Evolutionary conservation across 1,140 invertebrate genomes (phyloP), one percentile per base, ranked within the genome.

Genomic region (Macrobrachium nipponense): DNA sequence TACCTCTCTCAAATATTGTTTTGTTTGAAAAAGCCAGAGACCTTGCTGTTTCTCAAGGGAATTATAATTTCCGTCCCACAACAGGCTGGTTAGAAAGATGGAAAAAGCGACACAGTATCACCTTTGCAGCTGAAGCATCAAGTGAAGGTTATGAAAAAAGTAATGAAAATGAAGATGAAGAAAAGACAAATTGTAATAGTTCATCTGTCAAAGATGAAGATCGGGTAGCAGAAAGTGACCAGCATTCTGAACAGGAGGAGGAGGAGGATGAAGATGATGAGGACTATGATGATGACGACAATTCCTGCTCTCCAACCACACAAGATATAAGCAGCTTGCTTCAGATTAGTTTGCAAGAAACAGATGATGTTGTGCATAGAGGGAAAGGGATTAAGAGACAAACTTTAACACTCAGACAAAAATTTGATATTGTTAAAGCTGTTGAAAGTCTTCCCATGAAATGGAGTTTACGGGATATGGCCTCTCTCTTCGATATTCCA

Each of bases 1-100:
- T 80, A 66, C 36, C 78, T 20, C 62, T 80, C 44, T 80, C 78
- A 44, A 80, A 80, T 20, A 66, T 80, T 66, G 62, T 80, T 62
- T 80, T 80, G 43, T 80, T 80, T 80, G 78, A 80, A 80, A 80
- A 80, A 80, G 78, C 78, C 15, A 80, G 78, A 66, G 78, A 80
- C 78, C 61, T 80, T 66, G 78, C 78, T 43, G 62, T 80, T 5
- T 80, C 78, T 3, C 78, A 80, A 66, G 78, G 78, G 44, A 80
- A 61, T 44, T 80, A 80, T 18, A 80, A 18, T 43, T 80, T 80
- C 64, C 23, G 78, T 43, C 78, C 78, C 17, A 80, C 78, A 14
- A 80, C 78, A 23, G 61, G 78, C 15, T 80, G 78, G 78, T 44
- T 80, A 44, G 78, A 80, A n/a, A 80, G 78, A 20, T 80, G 78